Evolutionary conservation across 1,140 invertebrate species (phyloP), one percentile per base, ranked within the genome.

Genomic region (Lordiphosa stackelbergi): DNA sequence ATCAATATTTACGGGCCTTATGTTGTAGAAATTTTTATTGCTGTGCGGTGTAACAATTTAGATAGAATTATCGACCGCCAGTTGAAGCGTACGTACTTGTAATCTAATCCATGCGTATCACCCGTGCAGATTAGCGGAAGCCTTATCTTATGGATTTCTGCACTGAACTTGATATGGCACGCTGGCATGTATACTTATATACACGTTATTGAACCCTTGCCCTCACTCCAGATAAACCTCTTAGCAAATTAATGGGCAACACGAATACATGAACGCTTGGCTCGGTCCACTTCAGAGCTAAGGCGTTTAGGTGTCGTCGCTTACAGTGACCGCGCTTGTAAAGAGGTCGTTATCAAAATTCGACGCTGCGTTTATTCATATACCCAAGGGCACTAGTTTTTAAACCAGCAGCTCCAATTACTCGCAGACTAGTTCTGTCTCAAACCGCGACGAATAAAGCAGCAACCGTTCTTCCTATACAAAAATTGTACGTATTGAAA

Each of bases 361-460:
- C 11, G 19, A 11, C 43, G 12, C 19, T 28, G 24, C 43, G 43
- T 46, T 34, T 38, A 24, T n/a, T 5, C 19, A 24, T 6, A 6
- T 12, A 28, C 7, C 36, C 47, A 34, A 37, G 16, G 9, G 47
- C 12, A 13, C 8, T 49, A 49, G 22, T 22, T 41, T 38, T 53
- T 53, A 53, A 43, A 31, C 12, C 13, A 53, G 51, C 22, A 19
- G 42, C 24, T 53, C 28, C 22, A 16, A 41, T 31, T 9, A 5
- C 9, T 13, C 4, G 13, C 41, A 22, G 37, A 43, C 13, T 53
- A 53, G 51, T 53, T 42, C 38, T 42, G 38, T 22, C 24, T 35
- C 24, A 42, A 53, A 42, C 24, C 28, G 51, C 40, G 9, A 53
- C 51, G 51, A 41, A 43, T 53, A 12, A 28, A 19, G 35, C 48